A percentile compares a stretch with the other conserved stretches of the same genome.
These are phyloP conservation scores for Enteromius trimaculatus DNA, from an alignment of 2,797 vertebrate species.

Conservation along the genomic window DNA sequence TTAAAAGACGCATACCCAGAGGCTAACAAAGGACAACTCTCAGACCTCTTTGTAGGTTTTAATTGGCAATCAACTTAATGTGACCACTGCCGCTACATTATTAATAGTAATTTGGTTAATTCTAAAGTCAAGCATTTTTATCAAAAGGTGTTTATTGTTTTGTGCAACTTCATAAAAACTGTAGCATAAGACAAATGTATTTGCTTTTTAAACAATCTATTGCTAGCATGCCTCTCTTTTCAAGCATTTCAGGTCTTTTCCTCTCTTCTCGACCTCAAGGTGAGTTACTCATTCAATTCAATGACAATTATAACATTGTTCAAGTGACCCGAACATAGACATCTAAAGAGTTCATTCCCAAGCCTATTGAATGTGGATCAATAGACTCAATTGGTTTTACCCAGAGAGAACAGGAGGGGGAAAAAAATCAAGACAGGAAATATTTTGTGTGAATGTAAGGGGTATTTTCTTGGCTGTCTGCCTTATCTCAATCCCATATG, in stretches of 20 bases:
- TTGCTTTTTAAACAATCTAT: background rate
- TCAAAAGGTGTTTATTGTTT: background rate
- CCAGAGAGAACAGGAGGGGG: constrained; percentile 62
- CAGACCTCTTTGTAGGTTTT: background rate
- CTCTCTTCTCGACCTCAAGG: constrained; percentile 45
- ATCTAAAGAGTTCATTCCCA: constrained; percentile 89
- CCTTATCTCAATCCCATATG: constrained; percentile 18
- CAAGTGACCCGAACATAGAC: constrained; percentile 89
- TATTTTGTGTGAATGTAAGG: background rate
- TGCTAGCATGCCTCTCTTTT: background rate
- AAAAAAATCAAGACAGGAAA: constrained; percentile 63
- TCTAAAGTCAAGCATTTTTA: constrained; percentile 1
- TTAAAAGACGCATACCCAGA: background rate
- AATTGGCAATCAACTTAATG: constrained; percentile 14
- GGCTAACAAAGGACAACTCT: background rate
- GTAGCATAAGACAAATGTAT: background rate
- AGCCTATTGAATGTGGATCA: constrained; percentile 83
- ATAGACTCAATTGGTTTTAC: constrained; percentile 87
- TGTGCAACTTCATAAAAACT: background rate
- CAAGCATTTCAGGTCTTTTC: constrained; percentile 61
- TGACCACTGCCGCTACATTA: background rate
- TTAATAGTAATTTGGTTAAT: constrained; percentile 9
- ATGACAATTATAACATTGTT: constrained; percentile 87
- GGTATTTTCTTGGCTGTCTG: constrained; percentile 39
- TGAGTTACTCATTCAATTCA: constrained; percentile 89